phyloP scores from a whole-genome alignment of 2,113 vertebrate genomes.

The Poeciliopsis turrubarensis region DNA sequence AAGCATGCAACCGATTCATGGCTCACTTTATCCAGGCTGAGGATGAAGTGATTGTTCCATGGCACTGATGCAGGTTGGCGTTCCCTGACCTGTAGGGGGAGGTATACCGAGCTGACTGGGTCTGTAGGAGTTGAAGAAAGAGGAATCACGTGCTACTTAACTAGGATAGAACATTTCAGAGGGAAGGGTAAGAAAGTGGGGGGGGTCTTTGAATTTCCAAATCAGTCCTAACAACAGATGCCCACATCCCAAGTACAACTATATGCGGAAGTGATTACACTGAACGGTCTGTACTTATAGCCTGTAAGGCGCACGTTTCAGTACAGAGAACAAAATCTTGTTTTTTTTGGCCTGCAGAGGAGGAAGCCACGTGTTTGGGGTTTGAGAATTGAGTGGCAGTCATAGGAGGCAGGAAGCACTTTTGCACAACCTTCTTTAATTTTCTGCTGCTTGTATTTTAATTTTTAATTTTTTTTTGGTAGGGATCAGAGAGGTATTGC shows the following conservation, averaged over 20 bases:
- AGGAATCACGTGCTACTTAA: conserved; percentile 68
- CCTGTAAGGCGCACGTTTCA: conserved; percentile 59
- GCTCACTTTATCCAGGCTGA: conserved; percentile 84
- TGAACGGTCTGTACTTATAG: conserved; percentile 72
- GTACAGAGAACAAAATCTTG: conserved; percentile 58
- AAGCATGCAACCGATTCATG: conserved; percentile 92
- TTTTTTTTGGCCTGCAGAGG: conserved; percentile 64
- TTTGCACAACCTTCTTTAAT: conserved; percentile 79
- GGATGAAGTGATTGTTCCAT: conserved; percentile 83
- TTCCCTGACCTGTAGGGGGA: conserved; percentile 66
- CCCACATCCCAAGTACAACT: conserved; percentile 49
- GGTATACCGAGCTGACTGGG: conserved; percentile 53
- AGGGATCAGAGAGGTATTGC: conserved; percentile 55
- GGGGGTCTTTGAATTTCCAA: conserved; percentile 57
- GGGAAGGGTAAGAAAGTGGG: conserved; percentile 18
- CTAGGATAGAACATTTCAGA: conserved; percentile 58
- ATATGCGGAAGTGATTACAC: conserved; percentile 64
- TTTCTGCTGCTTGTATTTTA: conserved; percentile 71
- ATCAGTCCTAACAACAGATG: conserved; percentile 55
- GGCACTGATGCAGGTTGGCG: conserved; percentile 82
- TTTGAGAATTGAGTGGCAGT: conserved; percentile 26
- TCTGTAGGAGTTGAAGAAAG: conserved; percentile 51
- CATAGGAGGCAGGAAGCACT: conserved; percentile 72
- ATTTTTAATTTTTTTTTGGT: conserved; percentile 33
- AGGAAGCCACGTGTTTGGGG: conserved; percentile 25